Evolutionary conservation across 2,113 vertebrate genomes (phyloP), one percentile per base, ranked within the genome.

Genomic region (Orientallactaga bullata): DNA sequence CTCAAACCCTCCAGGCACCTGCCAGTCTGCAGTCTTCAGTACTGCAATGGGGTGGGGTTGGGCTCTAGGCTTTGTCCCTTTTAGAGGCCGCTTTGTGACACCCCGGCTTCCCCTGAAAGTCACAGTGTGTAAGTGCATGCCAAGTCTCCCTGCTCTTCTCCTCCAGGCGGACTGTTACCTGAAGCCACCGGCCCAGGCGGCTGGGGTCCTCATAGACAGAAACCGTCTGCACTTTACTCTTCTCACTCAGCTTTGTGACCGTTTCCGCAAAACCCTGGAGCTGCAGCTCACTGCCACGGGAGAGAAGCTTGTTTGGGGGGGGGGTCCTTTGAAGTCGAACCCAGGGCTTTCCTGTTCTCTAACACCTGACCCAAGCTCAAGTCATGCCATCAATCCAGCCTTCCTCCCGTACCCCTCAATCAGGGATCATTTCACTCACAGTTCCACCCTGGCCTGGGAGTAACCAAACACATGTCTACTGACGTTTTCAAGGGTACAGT

Each of bases 101-200:
- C 18, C 20, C 65, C 16, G 6, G 24, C 87, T 77, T 0, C 32
- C 32, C 7, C 0, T 5, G 23, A 60, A 4, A 21, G 2, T 7
- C 10, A 17, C n/a, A 1, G 15, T 1, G 28, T 10, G 10, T 55
- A 55, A 55, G 35, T 5, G 0, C 11, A 30, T 2, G 2, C 7
- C 4, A 4, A 28, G 4, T 23, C 30, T 17, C 28, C 39, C 71
- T 4, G 11, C 11, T 20, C 20, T 11, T 1, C 28, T 32, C 37
- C 76, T 4, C 0, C 1, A 15, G 9, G 39, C 17, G 6, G 55
- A 58, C 28, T 5, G 39, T 86, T 95, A 96, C 97, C 97, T 97
- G 97, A 61, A 97, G 96, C 97, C 97, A 97, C 83, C 58, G 81
- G 84, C 97, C 96, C 89, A 89, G 58, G 76, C 93, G 93, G 77